Base-by-base conservation (phyloP, 2,797 vertebrate species). In the Tapirus indicus region DNA sequence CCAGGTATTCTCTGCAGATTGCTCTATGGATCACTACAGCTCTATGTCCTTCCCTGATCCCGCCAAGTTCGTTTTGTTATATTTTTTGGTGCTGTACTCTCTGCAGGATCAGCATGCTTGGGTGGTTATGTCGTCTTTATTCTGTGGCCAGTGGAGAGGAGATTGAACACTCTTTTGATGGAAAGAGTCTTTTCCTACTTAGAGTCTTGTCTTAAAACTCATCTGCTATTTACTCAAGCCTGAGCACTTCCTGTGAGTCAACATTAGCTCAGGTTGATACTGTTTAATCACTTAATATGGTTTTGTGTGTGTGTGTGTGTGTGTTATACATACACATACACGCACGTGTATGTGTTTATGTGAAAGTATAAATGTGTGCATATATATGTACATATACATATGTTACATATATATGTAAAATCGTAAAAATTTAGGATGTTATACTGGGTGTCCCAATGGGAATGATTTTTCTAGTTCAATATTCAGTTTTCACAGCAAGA, bases 401-500 rank as follows among this genome's bases (percentile, higher is more conserved):
- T 25, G 52, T 92, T 84, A 41, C 47, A 92, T 56, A 41, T 54
- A 41, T 41, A 21, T 91, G 6, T 54, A 77, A 49, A 79, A n/a
- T 75, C 9, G 83, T 17, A 47, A 78, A 83, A 69, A 71, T 69
- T 78, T 47, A 35, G 60, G 78, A 83, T 71, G 12, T 62, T 71
- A 78, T 64, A 17, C 4, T 17, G 41, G 72, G 35, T 79, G 44
- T 78, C 25, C 23, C 49, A 68, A 1, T 87, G 9, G 2, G 27
- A 90, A 41, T 87, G 52, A 16, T 14, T 91, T 82, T 88, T 91
- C 23, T 7, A 69, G 20, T 17, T 21, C n/a, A 38, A 27, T 93
- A 66, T 82, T 89, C 35, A 62, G 8, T 93, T 93, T 95, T 95
- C n/a, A 66, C 64, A 41, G 54, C 23, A 88, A 79, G 27, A 29